Evolutionary conservation across 2,113 vertebrate genomes (phyloP), one percentile per base, ranked within the genome.

Genomic region (Noturus placidus): DNA sequence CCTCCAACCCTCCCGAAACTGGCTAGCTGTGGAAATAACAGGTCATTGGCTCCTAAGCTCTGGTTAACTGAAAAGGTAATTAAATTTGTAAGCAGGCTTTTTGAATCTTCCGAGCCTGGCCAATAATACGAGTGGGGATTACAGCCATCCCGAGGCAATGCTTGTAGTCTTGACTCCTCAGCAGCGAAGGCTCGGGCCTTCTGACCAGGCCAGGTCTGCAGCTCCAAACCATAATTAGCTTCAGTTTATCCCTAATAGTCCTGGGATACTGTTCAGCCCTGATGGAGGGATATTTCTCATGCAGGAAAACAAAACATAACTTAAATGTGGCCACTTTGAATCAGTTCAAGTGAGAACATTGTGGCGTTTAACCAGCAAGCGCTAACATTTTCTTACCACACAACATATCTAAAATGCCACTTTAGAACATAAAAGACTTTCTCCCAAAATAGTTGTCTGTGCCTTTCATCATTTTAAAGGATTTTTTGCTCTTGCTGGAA

Each of bases 11-110:
- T 88, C 91, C 76, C 92, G 89, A 90, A 91, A 90, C 91, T 91
- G 84, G 91, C 92, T 92, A 92, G 92, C 93, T 93, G 93, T 92
- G 92, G 91, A 94, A 94, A 93, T 93, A 94, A 92, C 93, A 94
- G 95, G 93, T 95, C 93, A 94, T 93, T 94, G 94, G 89, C 93
- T 94, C 92, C 92, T 94, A 94, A 94, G 93, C 93, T 94, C 92
- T 94, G 92, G 94, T 94, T 95, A 94, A 94, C 94, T 93, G 92
- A 93, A 96, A 94, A 94, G 93, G 92, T 95, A 94, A 95, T 95
- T 95, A 93, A 92, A 94, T 95, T 95, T 95, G 92, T 92, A 93
- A 93, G 93, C 93, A 94, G 93, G 92, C 91, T 93, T 95, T 95
- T 94, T 94, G 92, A 92, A 92, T 93, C 92, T 93, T 96, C 94